Base-by-base conservation (phyloP, 1,140 invertebrate species). In the Tetramorium parvispinum region DNA sequence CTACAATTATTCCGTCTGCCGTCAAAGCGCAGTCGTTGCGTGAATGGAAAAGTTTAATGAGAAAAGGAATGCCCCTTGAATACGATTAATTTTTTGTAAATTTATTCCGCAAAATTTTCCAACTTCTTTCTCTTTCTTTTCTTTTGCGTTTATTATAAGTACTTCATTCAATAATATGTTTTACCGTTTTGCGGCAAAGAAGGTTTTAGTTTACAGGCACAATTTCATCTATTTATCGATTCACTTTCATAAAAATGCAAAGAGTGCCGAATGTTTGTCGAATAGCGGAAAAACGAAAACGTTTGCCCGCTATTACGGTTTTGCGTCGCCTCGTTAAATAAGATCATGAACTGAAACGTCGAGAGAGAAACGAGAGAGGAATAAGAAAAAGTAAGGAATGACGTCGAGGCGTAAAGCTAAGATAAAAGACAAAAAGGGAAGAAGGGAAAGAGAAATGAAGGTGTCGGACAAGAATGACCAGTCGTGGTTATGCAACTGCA, bases 401-500 rank as follows among this genome's bases (percentile, higher is more conserved):
- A 85, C 32, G 24, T 24, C 46, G 24, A 65, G 24, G n/a, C 37
- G n/a, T 53, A 51, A 51, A 61, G 37, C 4, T 49, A 27, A 24
- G 65, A 46, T 68, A 68, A 70, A 53, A 76, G 59, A 77, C 21
- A 77, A 40, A 70, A 76, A 85, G 32, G 37, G 37, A 75, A 75
- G 37, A 83, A 53, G 18, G 63, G 27, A 77, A 51, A n/a, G 40
- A 55, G 43, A 83, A 63, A 73, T 24, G 71, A 85, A 77, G 55
- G 32, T 63, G 24, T 77, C 70, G 32, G 57, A 77, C 73, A 65
- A 43, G 53, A 37, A 18, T 66, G 70, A 70, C 61, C 46, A 40
- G 61, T 57, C 16, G 87, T 53, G 53, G 53, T 92, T 92, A 92
- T 89, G 90, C 90, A 92, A 91, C 88, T 83, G 87, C 90, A 91